phyloP scores from a whole-genome alignment of 1,140 invertebrate species.

The Drosophila nigromelanica region DNA sequence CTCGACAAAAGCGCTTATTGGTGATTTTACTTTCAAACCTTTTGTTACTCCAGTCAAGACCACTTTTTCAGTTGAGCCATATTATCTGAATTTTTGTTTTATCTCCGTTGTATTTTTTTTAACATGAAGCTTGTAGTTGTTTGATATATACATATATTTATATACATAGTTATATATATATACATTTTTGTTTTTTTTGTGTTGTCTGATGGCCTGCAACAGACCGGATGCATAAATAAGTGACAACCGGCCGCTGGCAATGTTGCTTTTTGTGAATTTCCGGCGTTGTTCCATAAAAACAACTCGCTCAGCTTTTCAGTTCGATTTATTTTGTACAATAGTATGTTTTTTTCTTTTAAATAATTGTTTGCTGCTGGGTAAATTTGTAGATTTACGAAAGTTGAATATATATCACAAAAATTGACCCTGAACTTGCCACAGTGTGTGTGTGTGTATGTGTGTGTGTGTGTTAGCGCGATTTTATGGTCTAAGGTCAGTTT shows the following conservation, averaged over 20 bases:
- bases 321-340: conserved; percentile 30
- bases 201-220: conserved; percentile 30
- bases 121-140: conserved; percentile 14
- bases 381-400: conserved; percentile 39
- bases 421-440: conserved; percentile 41
- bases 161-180: conserved; percentile 6
- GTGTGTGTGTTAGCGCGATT: not conserved
- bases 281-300: conserved; percentile 54
- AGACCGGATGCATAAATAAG: conserved; percentile 78
- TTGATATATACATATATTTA: conserved; percentile 10
- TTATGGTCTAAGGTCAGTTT: conserved; percentile 20
- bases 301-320: conserved; percentile 36
- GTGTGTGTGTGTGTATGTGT: not conserved
- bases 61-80: conserved; percentile 40
- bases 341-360: conserved; percentile 5
- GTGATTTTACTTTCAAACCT: conserved; percentile 13
- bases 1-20: conserved; percentile 14
- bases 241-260: conserved; percentile 57
- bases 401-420: conserved; percentile 49
- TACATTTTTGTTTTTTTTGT: conserved; percentile 14
- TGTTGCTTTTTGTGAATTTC: conserved; percentile 56
- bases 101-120: conserved; percentile 47
- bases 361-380: conserved; percentile 14
- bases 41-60: conserved; percentile 22
- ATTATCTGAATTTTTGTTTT: conserved; percentile 55